These are phyloP conservation scores for Laticauda colubrina DNA, from an alignment of 2,113 vertebrate genomes.

Conservation along the genomic window DNA sequence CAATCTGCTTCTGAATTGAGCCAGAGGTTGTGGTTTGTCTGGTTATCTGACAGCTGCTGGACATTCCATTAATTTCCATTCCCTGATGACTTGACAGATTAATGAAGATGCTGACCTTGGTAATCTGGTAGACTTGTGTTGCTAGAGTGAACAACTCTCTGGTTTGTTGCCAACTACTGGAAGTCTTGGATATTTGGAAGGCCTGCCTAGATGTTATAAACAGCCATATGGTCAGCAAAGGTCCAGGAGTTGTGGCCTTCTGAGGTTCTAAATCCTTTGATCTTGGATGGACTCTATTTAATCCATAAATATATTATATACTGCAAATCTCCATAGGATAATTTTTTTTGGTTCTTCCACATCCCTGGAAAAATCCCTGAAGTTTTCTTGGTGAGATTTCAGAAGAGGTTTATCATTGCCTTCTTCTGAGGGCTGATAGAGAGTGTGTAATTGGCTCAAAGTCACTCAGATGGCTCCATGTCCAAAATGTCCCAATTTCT, in stretches of 20 bases:
- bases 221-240: background rate
- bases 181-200: slow-evolving; percentile 1
- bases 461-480: background rate
- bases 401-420: background rate
- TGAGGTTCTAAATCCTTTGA: slow-evolving; percentile 2
- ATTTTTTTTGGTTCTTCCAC: background rate
- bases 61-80: background rate
- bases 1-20: background rate
- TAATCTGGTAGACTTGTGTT: background rate
- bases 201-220: background rate
- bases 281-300: background rate
- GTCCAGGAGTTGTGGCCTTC: background rate
- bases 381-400: background rate
- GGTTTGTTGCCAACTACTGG: slow-evolving; percentile 5
- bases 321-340: background rate
- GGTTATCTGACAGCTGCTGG: background rate
- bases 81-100: background rate
- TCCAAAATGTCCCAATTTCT: background rate
- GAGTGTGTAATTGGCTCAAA: background rate
- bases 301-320: background rate
- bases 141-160: background rate
- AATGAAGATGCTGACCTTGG: background rate
- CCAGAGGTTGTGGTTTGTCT: background rate
- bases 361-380: background rate
- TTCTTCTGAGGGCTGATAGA: background rate